These are phyloP conservation scores for Cherax quadricarinatus DNA, from an alignment of 1,140 invertebrate species.

Conservation along the genomic window DNA sequence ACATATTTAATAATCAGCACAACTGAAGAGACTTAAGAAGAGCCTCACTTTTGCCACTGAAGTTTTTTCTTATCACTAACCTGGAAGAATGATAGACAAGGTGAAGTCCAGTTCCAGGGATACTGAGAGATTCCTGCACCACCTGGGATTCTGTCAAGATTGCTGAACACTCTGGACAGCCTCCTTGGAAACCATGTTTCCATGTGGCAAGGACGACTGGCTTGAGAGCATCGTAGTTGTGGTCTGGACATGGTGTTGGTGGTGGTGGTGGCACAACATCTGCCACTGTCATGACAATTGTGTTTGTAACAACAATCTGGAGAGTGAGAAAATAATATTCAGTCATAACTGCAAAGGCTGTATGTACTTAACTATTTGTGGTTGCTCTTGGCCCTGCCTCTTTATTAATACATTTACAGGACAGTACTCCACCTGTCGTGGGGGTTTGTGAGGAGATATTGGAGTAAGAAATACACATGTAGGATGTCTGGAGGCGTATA, in stretches of 20 bases:
- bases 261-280: slow-evolving; percentile 83
- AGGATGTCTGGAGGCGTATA: too few relatives aligned
- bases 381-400: too few relatives aligned
- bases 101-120: slow-evolving; percentile 94
- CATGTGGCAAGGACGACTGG: slow-evolving; percentile 96
- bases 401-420: slow-evolving; percentile 23
- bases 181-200: slow-evolving; percentile 97
- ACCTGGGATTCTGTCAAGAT: slow-evolving; percentile 95
- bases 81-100: slow-evolving; percentile 96
- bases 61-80: slow-evolving; percentile 74
- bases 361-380: too few relatives aligned
- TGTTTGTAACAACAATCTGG: slow-evolving; percentile 92
- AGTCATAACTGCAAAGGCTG: too few relatives aligned
- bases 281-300: slow-evolving; percentile 89
- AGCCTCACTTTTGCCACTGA: too few relatives aligned
- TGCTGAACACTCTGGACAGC: slow-evolving; percentile 91
- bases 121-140: slow-evolving; percentile 93
- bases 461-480: too few relatives aligned
- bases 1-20: too few relatives aligned
- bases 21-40: too few relatives aligned
- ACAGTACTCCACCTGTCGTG: too few relatives aligned
- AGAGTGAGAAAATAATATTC: not conserved
- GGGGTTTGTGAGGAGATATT: too few relatives aligned
- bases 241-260: slow-evolving; percentile 86
- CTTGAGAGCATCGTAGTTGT: slow-evolving; percentile 96